Evolutionary conservation across 2,888 invertebrate species (phyloP).

Genomic region (Sminthurinus aureus): DNA sequence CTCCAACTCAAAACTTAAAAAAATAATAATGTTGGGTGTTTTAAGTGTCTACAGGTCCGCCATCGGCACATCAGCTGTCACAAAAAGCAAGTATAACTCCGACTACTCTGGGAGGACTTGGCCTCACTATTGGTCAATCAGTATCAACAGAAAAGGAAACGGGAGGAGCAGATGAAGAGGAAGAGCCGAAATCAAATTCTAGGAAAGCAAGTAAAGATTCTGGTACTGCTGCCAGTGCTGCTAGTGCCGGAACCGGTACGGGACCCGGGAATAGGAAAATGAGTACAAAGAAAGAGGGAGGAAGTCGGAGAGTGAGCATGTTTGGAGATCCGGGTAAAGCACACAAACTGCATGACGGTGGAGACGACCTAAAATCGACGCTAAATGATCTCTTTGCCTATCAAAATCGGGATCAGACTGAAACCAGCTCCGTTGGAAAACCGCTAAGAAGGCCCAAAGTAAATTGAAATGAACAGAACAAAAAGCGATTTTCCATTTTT

Average conservation of each 20-base stretch:
- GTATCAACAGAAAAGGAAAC: no score
- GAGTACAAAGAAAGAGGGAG: not conserved
- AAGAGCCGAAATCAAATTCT: not conserved
- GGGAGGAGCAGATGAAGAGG: not conserved
- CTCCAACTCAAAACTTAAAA: no score
- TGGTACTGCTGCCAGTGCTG: not conserved
- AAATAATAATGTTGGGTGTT: no score
- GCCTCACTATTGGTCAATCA: no score
- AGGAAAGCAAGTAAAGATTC: not conserved
- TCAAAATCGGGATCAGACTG: constrained; percentile 38
- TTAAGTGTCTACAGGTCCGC: no score
- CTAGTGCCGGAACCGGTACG: not conserved
- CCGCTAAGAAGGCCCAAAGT: constrained; percentile 54
- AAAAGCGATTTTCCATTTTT: not conserved
- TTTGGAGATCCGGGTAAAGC: constrained; percentile 9
- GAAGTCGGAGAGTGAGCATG: constrained; percentile 20
- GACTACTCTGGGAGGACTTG: no score
- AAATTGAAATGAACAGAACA: not conserved
- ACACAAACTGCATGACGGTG: not conserved
- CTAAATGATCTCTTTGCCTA: constrained; percentile 16
- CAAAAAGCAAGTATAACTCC: no score
- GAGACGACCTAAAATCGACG: constrained; percentile 20
- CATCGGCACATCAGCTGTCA: no score
- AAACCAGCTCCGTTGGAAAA: constrained; percentile 44
- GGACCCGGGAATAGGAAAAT: not conserved